Base-by-base conservation (phyloP, 2,888 invertebrate genomes). In the Pollenia labialis region DNA sequence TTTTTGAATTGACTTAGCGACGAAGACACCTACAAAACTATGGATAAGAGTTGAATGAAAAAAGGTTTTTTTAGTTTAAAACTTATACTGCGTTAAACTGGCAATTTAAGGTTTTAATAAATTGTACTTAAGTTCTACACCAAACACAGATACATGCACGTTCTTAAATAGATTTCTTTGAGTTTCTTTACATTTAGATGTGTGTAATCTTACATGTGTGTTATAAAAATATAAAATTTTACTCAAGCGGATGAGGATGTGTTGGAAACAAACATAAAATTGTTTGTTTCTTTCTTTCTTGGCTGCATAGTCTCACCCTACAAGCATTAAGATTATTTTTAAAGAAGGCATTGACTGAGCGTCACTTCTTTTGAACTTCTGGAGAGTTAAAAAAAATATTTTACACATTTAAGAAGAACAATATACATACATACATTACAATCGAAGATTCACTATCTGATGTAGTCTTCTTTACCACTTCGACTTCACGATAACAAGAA, bases 51-150 rank as follows among this genome's bases (percentile, higher is more conserved):
- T 16, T n/a, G 32, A 48, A 16, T 16, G 42, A 64, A 58, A 44
- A 56, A 4, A 18, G 23, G 8, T 16, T 32, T 4, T 32, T 64
- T 42, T 48, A 80, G 46, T 64, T 54, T 54, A 44, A 72, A 71
- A 58, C 52, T 52, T 46, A 85, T 81, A 74, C 54, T 52, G 66
- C 77, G 74, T 69, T 82, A 82, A 85, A 85, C 80, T 82, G 79
- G 32, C 82, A 82, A 82, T 82, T 82, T 75, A 68, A 69, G 56
- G 74, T 80, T 75, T 85, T 58, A 69, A 50, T 69, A 69, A 66
- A 71, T 80, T 62, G 32, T 32, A 32, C 32, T 62, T 62, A 44
- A 40, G 18, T 32, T 48, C 40, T 40, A 46, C n/a, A 50, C 48
- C 32, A 32, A 6, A 48, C 7, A 11, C 32, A 32, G 4, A 6